A percentile compares a stretch with the other conserved stretches of the same genome.
Evolutionary conservation across 2,113 vertebrate species (phyloP).

Genomic region (Triplophysa rosa): DNA sequence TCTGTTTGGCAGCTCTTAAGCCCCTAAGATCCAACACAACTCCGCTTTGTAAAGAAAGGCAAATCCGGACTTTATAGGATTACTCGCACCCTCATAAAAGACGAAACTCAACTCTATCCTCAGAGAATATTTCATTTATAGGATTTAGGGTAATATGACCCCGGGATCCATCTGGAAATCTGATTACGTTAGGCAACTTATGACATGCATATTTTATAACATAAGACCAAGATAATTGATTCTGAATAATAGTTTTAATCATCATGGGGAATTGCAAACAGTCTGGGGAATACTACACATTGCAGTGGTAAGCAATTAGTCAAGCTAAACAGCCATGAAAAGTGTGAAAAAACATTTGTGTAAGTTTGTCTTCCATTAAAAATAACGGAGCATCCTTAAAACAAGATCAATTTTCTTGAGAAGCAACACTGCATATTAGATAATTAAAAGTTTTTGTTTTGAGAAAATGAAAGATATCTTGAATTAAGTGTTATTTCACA

Average conservation of each 20-base stretch:
- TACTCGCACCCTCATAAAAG: conserved; percentile 66
- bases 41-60: conserved; percentile 63
- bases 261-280: conserved; percentile 8
- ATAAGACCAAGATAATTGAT: conserved; percentile 14
- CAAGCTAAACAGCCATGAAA: background rate
- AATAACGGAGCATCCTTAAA: no score
- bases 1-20: conserved; percentile 66
- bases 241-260: conserved; percentile 7
- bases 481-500: no score
- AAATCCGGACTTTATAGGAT: conserved; percentile 74
- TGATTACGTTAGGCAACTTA: conserved; percentile 44
- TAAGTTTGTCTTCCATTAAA: no score
- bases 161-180: conserved; percentile 58
- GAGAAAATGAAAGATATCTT: no score
- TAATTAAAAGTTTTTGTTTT: no score
- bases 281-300: background rate
- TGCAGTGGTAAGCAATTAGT: background rate
- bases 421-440: no score
- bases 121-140: conserved; percentile 64
- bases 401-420: no score
- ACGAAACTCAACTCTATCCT: conserved; percentile 60
- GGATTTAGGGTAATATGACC: conserved; percentile 69
- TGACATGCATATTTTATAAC: conserved; percentile 31
- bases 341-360: background rate
- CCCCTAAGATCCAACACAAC: conserved; percentile 64